Conservation (phyloP, 2,797 vertebrate species). For the Lagodon rhomboides region DNA sequence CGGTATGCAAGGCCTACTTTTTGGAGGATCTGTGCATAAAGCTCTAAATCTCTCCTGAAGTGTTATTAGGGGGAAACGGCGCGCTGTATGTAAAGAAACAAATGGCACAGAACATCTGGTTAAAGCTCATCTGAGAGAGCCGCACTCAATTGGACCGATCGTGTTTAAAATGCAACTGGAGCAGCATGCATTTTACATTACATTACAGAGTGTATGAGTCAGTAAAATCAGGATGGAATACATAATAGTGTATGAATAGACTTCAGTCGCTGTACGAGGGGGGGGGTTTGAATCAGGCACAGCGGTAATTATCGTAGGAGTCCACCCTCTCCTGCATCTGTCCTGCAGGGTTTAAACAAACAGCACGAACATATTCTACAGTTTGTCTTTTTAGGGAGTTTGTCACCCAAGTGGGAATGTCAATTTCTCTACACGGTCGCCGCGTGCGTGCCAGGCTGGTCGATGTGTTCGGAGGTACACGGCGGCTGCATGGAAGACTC, state of each 20-base stretch:
- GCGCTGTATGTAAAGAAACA: conserved; percentile 72
- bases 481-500: conserved; percentile 43
- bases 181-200: conserved; percentile 81
- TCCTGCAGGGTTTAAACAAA: conserved; percentile 23
- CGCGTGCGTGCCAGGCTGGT: conserved; percentile 27
- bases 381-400: conserved; percentile 25
- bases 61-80: conserved; percentile 68
- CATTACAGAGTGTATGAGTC: conserved; percentile 75
- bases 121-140: conserved; percentile 68
- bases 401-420: conserved; percentile 31
- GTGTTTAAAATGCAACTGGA: conserved; percentile 82
- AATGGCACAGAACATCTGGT: conserved; percentile 78
- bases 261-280: conserved; percentile 29
- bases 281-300: conserved; percentile 33
- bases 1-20: conserved; percentile 63
- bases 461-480: conserved; percentile 50
- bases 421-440: conserved; percentile 27
- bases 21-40: conserved; percentile 62
- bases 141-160: conserved; percentile 64
- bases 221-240: conserved; percentile 67
- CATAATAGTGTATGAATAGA: conserved; percentile 53
- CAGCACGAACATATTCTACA: neutral
- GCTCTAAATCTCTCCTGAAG: conserved; percentile 78
- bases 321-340: conserved; percentile 15
- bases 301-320: conserved; percentile 25